A percentile compares a stretch with the other conserved stretches of the same genome.
Conservation (phyloP, 2,888 invertebrate genomes). For the Eristalinus aeneus region DNA sequence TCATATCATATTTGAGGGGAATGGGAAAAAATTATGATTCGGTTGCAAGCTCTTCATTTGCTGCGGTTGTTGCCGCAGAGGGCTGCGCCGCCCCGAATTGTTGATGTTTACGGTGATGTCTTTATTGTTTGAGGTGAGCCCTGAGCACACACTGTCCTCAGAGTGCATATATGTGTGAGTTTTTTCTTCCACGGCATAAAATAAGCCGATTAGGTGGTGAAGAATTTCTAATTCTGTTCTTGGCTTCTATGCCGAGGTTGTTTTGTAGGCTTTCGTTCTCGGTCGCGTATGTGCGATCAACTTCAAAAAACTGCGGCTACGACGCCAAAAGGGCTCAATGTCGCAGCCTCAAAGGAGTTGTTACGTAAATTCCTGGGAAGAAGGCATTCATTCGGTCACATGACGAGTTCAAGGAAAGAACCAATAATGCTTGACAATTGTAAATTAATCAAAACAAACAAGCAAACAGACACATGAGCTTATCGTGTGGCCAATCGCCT, state of each 20-base stretch:
- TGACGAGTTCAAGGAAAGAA: not conserved
- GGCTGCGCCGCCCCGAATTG: conserved; percentile 48
- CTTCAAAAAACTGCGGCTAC: not conserved
- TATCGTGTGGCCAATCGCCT: conserved; percentile 56
- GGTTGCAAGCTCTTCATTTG: not conserved
- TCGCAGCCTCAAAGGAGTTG: not conserved
- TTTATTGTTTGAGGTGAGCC: conserved; percentile 57
- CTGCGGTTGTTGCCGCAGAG: not conserved
- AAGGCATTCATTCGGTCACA: not conserved
- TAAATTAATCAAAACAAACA: conserved; percentile 60
- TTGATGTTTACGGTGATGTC: conserved; percentile 60
- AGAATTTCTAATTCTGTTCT: conserved; percentile 19
- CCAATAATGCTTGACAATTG: conserved; percentile 16
- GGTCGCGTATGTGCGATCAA: not conserved
- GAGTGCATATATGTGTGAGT: conserved; percentile 30
- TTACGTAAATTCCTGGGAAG: not conserved
- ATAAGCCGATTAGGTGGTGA: conserved; percentile 64
- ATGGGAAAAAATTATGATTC: not conserved
- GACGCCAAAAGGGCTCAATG: conserved; percentile 21
- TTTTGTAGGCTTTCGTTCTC: conserved; percentile 57
- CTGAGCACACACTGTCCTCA: not conserved
- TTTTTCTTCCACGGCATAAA: conserved; percentile 21
- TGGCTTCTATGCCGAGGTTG: conserved; percentile 16
- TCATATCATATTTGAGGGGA: conserved; percentile 20
- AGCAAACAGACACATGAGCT: conserved; percentile 37